Base-by-base conservation (phyloP, 2,888 invertebrate species). In the Tetrapedia diversipes region DNA sequence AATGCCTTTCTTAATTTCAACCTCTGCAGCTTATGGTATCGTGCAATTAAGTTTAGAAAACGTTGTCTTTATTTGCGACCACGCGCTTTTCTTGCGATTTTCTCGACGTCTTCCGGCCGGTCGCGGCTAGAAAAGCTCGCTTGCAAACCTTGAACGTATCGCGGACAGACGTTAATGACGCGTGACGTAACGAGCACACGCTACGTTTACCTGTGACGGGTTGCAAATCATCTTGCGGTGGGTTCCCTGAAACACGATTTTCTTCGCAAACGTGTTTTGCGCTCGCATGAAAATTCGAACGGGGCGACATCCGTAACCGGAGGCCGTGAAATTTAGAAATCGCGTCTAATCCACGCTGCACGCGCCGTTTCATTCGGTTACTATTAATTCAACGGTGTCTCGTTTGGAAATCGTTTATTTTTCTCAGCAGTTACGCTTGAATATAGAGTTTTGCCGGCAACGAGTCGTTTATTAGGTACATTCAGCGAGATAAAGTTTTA, bases 121-220 rank as follows among this genome's bases (percentile, higher is more conserved):
- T 11, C n/a, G 1, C 19, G 0, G 24, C 2, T 6, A 19, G 22
- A 24, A 71, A 65, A 57, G 10, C 65, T 74, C 70, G 64, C 67
- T 79, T 68, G 77, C 73, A 22, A 64, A 39, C 57, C 66, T 69
- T 51, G 74, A 66, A 63, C 47, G 66, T 67, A 74, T 74, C 78
- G 41, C 74, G 14, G 59, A 73, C 37, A 41, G 63, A 4, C 66
- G 79, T 63, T 78, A 79, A 78, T 70, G 65, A 32, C 59, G 78
- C 78, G 70, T 70, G 74, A 79, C 78, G 59, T 19, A 10, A 14
- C 19, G 41, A 54, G 34, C 60, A 54, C 63, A 56, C 27, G 66
- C 45, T 67, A 54, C 51, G 63, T 57, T 67, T 78, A 56, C 70
- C 72, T 79, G 64, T 43, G 59, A 29, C 54, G 61, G 24, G 51